Base-by-base conservation (phyloP, 2,888 invertebrate species). In the Xanthorhoe designata region DNA sequence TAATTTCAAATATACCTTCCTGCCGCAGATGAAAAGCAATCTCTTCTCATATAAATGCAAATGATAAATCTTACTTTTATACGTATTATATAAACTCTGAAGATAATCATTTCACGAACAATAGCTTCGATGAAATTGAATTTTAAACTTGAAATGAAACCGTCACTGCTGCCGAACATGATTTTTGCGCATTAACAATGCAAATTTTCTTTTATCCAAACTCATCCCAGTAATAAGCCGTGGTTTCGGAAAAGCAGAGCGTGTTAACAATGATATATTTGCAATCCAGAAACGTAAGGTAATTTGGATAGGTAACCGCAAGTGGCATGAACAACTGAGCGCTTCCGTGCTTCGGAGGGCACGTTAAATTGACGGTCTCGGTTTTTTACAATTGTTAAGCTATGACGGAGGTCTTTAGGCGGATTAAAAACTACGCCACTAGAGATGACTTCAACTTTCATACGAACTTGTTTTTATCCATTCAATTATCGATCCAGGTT, bases 191-290 rank as follows among this genome's bases (percentile, higher is more conserved):
- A 80, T 79, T 82, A 81, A 80, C 79, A 83, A 83, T 84, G 80
- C 82, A 84, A 84, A 87, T 84, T 74, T 71, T 78, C 78, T 82
- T 80, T 82, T 82, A 81, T 79, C 75, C 77, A 78, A 83, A 81
- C 77, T 83, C 85, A 79, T 83, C 77, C 77, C 79, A 78, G 79
- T 79, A 80, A 73, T 81, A 81, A 74, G 53, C 45, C 17, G 24
- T n/a, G 47, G 15, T 15, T 50, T 45, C 10, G 3, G 6, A 57
- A 42, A 50, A 38, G 50, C 47, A 35, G 58, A 58, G 42, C 56
- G 57, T 56, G 52, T 50, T 53, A 47, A 55, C n/a, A 24, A 9
- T 38, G 35, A 35, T 9, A 35, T 10, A 35, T 35, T 35, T 35
- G 35, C 35, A 3, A 5, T 24, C 5, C 24, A 24, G 2, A 24